Percentiles rank a stretch among this genome's conserved stretches.
These are phyloP conservation scores for Tenthredo mesomela DNA, from an alignment of 2,888 invertebrate species.

Conservation along the genomic window DNA sequence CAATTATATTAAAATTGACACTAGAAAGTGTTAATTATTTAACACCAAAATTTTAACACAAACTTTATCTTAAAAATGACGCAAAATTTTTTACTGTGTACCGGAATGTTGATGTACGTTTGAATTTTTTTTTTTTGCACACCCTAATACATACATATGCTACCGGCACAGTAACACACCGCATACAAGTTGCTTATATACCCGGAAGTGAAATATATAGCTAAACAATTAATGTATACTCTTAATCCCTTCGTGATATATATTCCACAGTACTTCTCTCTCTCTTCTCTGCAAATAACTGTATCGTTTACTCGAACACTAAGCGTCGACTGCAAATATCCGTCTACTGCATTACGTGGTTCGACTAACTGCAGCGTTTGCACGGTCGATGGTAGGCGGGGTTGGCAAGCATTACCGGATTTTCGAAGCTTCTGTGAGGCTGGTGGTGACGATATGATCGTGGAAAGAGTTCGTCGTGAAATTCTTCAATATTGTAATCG, in stretches of 20 bases:
- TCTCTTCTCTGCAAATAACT: not conserved
- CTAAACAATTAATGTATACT: not conserved
- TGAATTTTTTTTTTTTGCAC: too few relatives aligned
- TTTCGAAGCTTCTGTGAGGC: not conserved
- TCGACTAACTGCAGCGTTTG: constrained; percentile 34
- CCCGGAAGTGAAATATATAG: not conserved
- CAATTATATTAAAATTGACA: too few relatives aligned
- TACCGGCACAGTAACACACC: not conserved
- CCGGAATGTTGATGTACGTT: too few relatives aligned
- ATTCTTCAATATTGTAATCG: not conserved
- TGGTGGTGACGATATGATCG: not conserved
- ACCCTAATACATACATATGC: too few relatives aligned
- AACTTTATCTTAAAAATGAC: too few relatives aligned
- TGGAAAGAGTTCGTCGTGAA: not conserved
- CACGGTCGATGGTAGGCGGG: constrained; percentile 17
- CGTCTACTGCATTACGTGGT: constrained; percentile 37
- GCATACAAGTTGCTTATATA: not conserved
- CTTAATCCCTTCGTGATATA: not conserved
- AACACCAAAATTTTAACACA: too few relatives aligned
- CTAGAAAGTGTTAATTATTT: too few relatives aligned
- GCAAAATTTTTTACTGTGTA: too few relatives aligned
- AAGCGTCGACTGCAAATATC: constrained; percentile 12
- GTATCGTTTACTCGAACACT: not conserved
- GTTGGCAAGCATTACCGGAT: constrained; percentile 11
- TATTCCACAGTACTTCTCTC: not conserved